Evolutionary conservation across 2,888 invertebrate genomes (phyloP), one percentile per base, ranked within the genome.

Genomic region (Coremacera marginata): DNA sequence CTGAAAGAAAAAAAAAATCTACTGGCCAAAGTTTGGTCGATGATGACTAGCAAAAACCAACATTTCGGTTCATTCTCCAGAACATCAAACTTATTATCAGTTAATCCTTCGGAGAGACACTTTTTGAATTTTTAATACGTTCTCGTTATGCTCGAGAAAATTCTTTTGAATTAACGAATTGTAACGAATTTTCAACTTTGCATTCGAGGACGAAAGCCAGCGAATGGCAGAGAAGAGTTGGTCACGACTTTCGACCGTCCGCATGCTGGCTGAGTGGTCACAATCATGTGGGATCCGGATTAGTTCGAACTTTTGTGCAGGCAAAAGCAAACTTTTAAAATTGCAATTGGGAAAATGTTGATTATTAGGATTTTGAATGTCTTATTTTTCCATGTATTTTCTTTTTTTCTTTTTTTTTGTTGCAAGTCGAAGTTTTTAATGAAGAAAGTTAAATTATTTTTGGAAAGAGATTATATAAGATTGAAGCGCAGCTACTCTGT

Each of bases 361-460:
- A 76, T 80, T 77, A 80, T 78, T 78, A 80, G 80, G 78, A 78
- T 78, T 76, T 78, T 74, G 68, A 62, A n/a, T 72, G 65, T n/a
- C 71, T 73, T 77, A n/a, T 55, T 5, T 16, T 57, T 57, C 5
- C 4, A 14, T 27, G 9, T n/a, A 14, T 25, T 3, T 49, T 49
- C 25, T 25, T 27, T 44, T 72, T 76, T 57, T 70, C 44, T 49
- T 77, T 71, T 74, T 65, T 70, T 57, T 70, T 62, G 19, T 57
- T 62, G 72, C 71, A 78, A 74, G 70, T 79, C 68, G 77, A 82
- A 82, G 81, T 82, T 82, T 82, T 81, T 82, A 82, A 82, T 82
- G 81, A 82, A 82, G 80, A 81, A 82, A 81, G 80, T 82, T 82
- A 79, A 80, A 81, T 81, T 81, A 79, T 82, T 79, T 79, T 77